phyloP scores from a whole-genome alignment of 2,888 invertebrate genomes.

The Agriopis leucophaearia region DNA sequence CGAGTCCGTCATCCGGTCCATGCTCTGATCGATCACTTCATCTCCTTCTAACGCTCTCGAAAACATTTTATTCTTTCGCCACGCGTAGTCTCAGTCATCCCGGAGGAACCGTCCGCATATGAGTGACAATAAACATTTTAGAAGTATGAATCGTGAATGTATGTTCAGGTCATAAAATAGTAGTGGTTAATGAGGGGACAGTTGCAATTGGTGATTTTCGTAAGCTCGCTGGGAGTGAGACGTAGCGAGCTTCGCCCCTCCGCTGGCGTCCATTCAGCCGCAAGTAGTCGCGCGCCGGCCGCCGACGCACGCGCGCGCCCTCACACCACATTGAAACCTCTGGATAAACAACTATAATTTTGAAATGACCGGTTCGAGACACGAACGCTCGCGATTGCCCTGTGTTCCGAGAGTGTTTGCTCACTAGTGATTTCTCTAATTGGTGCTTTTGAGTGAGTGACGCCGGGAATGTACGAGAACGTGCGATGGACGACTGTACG shows the following conservation, averaged over 20 bases:
- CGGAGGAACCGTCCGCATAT: constrained; percentile 28
- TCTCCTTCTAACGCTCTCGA: constrained; percentile 83
- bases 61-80: constrained; percentile 68
- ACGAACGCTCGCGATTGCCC: constrained; percentile 67
- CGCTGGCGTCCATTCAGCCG: constrained; percentile 79
- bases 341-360: constrained; percentile 64
- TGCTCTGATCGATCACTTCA: constrained; percentile 80
- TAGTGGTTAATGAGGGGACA: constrained; percentile 70
- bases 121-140: constrained; percentile 35
- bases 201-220: constrained; percentile 80
- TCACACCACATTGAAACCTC: constrained; percentile 63
- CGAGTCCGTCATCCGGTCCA: constrained; percentile 85
- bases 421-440: constrained; percentile 77
- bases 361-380: constrained; percentile 76
- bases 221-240: constrained; percentile 83
- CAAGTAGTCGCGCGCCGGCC: constrained; percentile 83
- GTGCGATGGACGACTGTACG: constrained; percentile 73
- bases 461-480: constrained; percentile 77
- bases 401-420: constrained; percentile 73
- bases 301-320: constrained; percentile 82
- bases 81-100: constrained; percentile 48
- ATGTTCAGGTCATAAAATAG: constrained; percentile 50
- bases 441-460: constrained; percentile 84
- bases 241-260: constrained; percentile 82
- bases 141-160: constrained; percentile 49